phyloP scores from a whole-genome alignment of 23 tunicate genomes.

The Styela clava region DNA sequence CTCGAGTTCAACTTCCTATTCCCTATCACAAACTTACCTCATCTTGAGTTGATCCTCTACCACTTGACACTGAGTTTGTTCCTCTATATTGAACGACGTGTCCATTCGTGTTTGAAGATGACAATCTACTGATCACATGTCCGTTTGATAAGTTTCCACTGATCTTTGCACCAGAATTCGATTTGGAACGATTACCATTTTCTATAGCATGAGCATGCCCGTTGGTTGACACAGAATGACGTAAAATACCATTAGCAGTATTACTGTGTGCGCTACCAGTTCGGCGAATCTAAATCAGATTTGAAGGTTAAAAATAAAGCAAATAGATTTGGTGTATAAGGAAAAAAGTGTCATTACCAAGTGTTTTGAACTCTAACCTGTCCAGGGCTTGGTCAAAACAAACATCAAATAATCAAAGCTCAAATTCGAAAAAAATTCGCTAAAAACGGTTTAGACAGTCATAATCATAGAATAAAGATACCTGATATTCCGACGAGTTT shows the following conservation, averaged over 20 bases:
- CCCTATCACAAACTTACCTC: slow-evolving; percentile 1
- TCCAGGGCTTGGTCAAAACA: too few species aligned
- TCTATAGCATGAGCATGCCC: background rate
- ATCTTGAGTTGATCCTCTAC: slow-evolving; percentile 29
- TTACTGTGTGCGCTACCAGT: background rate
- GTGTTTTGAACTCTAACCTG: too few species aligned
- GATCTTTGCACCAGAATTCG: background rate
- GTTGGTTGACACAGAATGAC: background rate
- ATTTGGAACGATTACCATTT: slow-evolving; percentile 5
- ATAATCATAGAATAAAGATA: too few species aligned
- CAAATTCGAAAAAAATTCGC: too few species aligned
- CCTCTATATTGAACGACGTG: background rate
- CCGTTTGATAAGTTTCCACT: background rate
- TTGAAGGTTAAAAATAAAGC: too few species aligned
- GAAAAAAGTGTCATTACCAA: too few species aligned
- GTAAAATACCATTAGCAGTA: background rate
- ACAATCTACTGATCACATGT: background rate
- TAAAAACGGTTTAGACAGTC: too few species aligned
- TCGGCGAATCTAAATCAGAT: background rate
- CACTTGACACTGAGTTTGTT: slow-evolving; percentile 23
- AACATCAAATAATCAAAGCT: too few species aligned
- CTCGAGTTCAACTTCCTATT: too few species aligned
- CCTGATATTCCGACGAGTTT: slow-evolving; percentile 11
- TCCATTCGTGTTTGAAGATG: background rate
- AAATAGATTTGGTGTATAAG: too few species aligned